Evolutionary conservation across 2,113 vertebrate genomes (phyloP).

Genomic region (Ramphastos sulfuratus): DNA sequence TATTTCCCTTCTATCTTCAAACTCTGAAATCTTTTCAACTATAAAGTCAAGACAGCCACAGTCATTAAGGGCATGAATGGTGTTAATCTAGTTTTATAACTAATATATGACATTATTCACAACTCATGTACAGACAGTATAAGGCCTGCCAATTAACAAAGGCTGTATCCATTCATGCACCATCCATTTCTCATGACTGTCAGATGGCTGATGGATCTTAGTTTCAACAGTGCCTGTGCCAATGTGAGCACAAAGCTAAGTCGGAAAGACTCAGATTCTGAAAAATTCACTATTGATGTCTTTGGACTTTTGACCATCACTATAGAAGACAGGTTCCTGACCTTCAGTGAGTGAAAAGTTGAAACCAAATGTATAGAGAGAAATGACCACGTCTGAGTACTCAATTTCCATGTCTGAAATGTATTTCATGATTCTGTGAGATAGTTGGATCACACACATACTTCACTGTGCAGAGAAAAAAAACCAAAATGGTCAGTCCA

Average conservation of each 20-base stretch:
- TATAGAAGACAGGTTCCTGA: background rate
- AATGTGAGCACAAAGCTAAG: background rate
- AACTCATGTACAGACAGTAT: too few species aligned
- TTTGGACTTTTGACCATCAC: rapidly evolving
- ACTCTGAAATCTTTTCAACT: background rate
- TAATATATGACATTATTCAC: rapidly evolving
- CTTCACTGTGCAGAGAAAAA: background rate
- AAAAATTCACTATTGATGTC: background rate
- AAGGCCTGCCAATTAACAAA: background rate
- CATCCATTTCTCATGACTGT: rapidly evolving
- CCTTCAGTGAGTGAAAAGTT: background rate
- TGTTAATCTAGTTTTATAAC: background rate
- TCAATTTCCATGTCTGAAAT: background rate
- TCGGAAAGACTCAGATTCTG: background rate
- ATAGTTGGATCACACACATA: rapidly evolving
- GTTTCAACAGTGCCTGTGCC: background rate
- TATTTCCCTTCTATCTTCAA: background rate
- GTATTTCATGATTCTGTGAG: background rate
- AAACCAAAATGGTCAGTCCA: background rate
- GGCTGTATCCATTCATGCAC: background rate
- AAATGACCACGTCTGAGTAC: background rate
- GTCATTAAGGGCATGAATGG: background rate
- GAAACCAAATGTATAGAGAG: background rate
- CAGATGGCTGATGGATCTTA: background rate
- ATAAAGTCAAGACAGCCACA: background rate